Conservation (phyloP, 2,888 invertebrate species). For the Fragum sueziense region DNA sequence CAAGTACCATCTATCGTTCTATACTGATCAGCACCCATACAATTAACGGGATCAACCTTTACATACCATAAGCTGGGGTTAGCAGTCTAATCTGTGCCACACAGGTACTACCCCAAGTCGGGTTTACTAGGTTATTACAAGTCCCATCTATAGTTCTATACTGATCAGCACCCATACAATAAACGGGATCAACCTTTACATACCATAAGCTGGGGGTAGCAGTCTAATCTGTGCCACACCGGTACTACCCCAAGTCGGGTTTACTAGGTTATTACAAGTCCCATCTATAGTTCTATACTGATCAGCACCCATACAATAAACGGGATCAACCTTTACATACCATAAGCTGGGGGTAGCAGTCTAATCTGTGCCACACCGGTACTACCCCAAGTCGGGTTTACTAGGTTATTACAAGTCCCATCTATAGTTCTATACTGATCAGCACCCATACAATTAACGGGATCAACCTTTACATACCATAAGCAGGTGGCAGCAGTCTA, state of each 20-base stretch:
- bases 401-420: slow-evolving; percentile 21
- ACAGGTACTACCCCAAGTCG: slow-evolving; percentile 16
- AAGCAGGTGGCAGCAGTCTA: background rate
- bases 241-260: slow-evolving; percentile 14
- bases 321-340: background rate
- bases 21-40: slow-evolving; percentile 56
- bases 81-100: slow-evolving; percentile 13
- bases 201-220: background rate
- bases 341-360: background rate
- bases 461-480: background rate
- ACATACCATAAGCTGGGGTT: slow-evolving; percentile 8
- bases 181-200: no score
- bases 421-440: slow-evolving; percentile 3
- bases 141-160: slow-evolving; percentile 70
- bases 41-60: no score
- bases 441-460: no score
- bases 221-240: slow-evolving; percentile 9
- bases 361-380: slow-evolving; percentile 14
- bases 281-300: no score
- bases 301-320: no score
- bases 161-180: no score
- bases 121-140: slow-evolving; percentile 67
- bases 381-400: slow-evolving; percentile 6
- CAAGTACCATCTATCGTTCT: slow-evolving; percentile 70
- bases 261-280: slow-evolving; percentile 17